phyloP scores from a whole-genome alignment of 1,140 invertebrate species.

The Calliopsis andreniformis region DNA sequence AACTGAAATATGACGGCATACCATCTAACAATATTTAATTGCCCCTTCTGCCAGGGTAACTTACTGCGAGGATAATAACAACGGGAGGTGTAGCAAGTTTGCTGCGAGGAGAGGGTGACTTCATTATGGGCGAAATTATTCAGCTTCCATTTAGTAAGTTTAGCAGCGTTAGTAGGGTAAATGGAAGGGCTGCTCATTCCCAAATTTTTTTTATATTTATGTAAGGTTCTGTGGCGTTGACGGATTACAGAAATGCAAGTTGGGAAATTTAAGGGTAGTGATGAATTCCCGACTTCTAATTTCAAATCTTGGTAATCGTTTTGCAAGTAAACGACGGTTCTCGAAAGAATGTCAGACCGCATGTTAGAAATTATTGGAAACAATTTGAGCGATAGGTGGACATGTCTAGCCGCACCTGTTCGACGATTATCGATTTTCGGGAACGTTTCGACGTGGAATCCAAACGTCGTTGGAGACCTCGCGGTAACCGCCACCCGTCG shows the following conservation, averaged over 20 bases:
- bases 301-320: no score
- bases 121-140: constrained; percentile 33
- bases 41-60: constrained; percentile 55
- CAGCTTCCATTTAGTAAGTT: constrained; percentile 5
- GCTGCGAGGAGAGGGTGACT: constrained; percentile 37
- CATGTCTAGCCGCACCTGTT: constrained; percentile 65
- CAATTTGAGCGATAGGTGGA: constrained; percentile 62
- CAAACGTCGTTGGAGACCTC: constrained; percentile 62
- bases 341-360: constrained; percentile 31
- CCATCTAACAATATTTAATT: constrained; percentile 62
- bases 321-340: constrained; percentile 2
- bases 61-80: constrained; percentile 44
- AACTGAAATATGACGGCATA: constrained; percentile 56
- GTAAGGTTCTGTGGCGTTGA: not conserved
- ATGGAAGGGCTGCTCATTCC: not conserved
- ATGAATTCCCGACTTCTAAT: no score
- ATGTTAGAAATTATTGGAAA: constrained; percentile 51
- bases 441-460: constrained; percentile 63
- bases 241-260: not conserved
- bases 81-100: constrained; percentile 27
- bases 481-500: constrained; percentile 59
- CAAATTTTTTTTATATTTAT: not conserved
- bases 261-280: no score
- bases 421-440: constrained; percentile 74
- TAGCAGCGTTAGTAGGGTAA: constrained; percentile 3